A percentile compares a stretch with the other conserved stretches of the same genome.
Evolutionary conservation across 1,140 invertebrate species (phyloP).

Genomic region (Parapsyche elsis): DNA sequence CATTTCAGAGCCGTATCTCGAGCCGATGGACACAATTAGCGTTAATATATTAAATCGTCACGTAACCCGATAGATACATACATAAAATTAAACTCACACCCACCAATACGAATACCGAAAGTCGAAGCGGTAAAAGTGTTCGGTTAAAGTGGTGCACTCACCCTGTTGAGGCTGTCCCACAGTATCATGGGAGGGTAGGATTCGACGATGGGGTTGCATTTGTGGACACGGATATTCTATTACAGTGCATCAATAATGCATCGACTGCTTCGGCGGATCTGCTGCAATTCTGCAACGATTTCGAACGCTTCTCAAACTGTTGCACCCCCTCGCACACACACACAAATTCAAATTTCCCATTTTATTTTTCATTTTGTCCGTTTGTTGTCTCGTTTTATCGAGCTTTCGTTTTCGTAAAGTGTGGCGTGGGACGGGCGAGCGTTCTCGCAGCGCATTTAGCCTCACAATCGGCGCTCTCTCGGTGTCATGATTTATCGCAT

Average conservation of each 20-base stretch:
- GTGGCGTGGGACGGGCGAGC: constrained; percentile 18
- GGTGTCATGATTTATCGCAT: constrained; percentile 26
- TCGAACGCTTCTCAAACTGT: background rate
- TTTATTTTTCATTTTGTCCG: background rate
- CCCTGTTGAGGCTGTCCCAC: background rate
- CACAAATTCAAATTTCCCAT: background rate
- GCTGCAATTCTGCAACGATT: constrained; percentile 3
- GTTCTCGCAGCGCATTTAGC: background rate
- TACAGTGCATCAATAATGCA: constrained; percentile 54
- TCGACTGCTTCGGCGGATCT: constrained; percentile 16
- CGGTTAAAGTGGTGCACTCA: background rate
- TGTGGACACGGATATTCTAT: constrained; percentile 55
- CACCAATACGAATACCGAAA: too few relatives aligned
- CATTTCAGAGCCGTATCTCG: too few relatives aligned
- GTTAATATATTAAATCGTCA: too few relatives aligned
- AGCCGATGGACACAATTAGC: too few relatives aligned
- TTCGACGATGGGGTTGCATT: constrained; percentile 36
- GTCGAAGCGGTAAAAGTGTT: too few relatives aligned
- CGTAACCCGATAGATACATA: too few relatives aligned
- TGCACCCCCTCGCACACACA: background rate
- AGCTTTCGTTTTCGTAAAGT: constrained; percentile 2
- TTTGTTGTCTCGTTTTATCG: background rate
- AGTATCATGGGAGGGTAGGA: constrained; percentile 34
- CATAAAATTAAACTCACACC: too few relatives aligned
- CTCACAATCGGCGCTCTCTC: constrained; percentile 5